Evolutionary conservation across 1,140 invertebrate genomes (phyloP).

Genomic region (Megathymus violae): DNA sequence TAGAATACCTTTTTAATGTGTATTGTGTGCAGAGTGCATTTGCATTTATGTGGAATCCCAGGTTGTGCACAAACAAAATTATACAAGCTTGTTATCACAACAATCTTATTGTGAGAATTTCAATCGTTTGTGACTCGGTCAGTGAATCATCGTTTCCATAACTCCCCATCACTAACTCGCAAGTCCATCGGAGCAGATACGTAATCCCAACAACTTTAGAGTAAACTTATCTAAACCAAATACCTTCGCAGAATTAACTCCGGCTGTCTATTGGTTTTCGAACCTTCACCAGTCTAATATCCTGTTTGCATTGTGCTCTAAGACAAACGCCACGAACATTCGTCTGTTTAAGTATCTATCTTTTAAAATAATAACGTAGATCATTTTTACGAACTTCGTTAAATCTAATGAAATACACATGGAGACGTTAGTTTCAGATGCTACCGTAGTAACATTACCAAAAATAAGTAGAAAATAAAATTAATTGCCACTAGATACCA

Average conservation of each 20-base stretch:
- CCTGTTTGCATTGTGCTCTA: constrained; percentile 59
- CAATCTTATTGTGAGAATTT: too few species aligned
- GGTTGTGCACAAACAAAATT: too few species aligned
- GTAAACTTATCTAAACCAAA: constrained; percentile 73
- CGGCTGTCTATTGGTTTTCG: constrained; percentile 68
- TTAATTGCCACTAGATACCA: too few species aligned
- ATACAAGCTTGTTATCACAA: too few species aligned
- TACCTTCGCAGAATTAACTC: constrained; percentile 72
- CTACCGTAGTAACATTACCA: too few species aligned
- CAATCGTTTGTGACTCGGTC: background rate
- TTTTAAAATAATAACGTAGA: constrained; percentile 8
- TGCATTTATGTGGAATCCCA: too few species aligned
- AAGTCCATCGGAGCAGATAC: constrained; percentile 62
- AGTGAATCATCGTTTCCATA: background rate
- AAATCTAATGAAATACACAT: too few species aligned
- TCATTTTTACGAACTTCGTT: background rate
- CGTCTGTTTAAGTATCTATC: constrained; percentile 37
- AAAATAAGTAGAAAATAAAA: too few species aligned
- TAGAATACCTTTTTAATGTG: too few species aligned
- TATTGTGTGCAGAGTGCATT: too few species aligned
- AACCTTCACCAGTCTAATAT: constrained; percentile 51
- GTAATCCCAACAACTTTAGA: constrained; percentile 71
- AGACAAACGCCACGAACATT: constrained; percentile 39
- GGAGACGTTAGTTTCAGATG: too few species aligned
- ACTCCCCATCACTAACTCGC: constrained; percentile 17